A percentile compares a stretch with the other conserved stretches of the same genome.
Evolutionary conservation across 2,888 invertebrate species (phyloP).

Genomic region (Ornithoptera priamus): DNA sequence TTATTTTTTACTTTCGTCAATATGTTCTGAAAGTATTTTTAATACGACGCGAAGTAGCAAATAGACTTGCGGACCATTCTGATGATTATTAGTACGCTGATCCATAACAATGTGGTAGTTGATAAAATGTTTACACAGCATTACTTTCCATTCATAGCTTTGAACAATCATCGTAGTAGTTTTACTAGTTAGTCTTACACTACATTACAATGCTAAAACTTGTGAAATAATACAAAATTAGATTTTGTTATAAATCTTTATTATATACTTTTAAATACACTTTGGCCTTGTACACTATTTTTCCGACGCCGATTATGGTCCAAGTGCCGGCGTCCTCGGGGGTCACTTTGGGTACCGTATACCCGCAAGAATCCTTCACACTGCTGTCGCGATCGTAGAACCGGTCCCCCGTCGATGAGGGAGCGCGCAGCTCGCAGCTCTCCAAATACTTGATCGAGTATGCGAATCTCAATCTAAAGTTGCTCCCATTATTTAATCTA

Average conservation of each 20-base stretch:
- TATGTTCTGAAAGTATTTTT: too few species aligned
- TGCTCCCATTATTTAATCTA: slow-evolving; percentile 42
- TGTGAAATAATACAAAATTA: neutral
- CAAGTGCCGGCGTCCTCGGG: slow-evolving; percentile 52
- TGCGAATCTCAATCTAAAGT: slow-evolving; percentile 50
- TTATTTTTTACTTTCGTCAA: too few species aligned
- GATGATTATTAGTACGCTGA: too few species aligned
- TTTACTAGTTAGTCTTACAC: too few species aligned
- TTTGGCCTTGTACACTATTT: slow-evolving; percentile 50
- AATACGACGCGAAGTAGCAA: too few species aligned
- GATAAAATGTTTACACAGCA: too few species aligned
- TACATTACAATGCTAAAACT: neutral
- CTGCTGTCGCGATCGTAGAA: slow-evolving; percentile 48
- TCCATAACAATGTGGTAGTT: too few species aligned
- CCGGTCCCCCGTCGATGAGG: slow-evolving; percentile 52
- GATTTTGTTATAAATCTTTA: slow-evolving; percentile 26
- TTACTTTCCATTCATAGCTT: too few species aligned
- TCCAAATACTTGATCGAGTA: slow-evolving; percentile 49
- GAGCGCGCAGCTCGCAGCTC: slow-evolving; percentile 55
- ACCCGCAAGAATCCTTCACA: slow-evolving; percentile 49
- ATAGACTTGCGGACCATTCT: too few species aligned
- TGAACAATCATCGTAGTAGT: too few species aligned
- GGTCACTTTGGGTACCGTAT: slow-evolving; percentile 52
- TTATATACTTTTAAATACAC: slow-evolving; percentile 39
- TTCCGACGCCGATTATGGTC: slow-evolving; percentile 59